These are phyloP conservation scores for Agrotis ipsilon DNA, from an alignment of 2,888 invertebrate genomes.

Conservation along the genomic window DNA sequence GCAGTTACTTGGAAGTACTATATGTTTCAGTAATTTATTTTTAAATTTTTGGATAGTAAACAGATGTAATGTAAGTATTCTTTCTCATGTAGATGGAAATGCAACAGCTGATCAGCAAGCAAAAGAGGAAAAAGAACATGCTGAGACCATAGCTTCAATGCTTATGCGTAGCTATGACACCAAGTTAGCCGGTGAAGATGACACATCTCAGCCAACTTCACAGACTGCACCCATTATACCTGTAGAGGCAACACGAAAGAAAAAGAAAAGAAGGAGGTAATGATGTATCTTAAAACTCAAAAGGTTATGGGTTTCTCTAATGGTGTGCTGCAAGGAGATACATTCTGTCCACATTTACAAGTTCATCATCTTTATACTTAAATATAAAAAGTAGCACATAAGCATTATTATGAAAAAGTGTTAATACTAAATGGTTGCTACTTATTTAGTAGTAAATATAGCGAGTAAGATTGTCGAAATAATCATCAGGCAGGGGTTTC, in stretches of 20 bases:
- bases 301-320: no score
- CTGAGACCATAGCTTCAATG: slow-evolving; percentile 79
- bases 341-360: background rate
- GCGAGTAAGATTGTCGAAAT: no score
- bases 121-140: slow-evolving; percentile 82
- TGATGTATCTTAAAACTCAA: background rate
- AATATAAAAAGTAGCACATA: no score
- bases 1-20: no score
- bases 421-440: no score
- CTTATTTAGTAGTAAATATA: no score
- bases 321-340: background rate
- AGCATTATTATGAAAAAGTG: no score
- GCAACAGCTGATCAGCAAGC: slow-evolving; percentile 73
- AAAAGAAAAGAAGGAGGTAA: slow-evolving; percentile 87
- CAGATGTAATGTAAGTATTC: background rate
- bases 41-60: no score
- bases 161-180: slow-evolving; percentile 82
- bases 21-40: no score
- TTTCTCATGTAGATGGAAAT: slow-evolving; percentile 73
- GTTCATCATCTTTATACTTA: background rate
- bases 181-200: slow-evolving; percentile 85
- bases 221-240: slow-evolving; percentile 82
- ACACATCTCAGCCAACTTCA: slow-evolving; percentile 87
- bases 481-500: no score
- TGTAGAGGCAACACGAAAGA: slow-evolving; percentile 80